Percentiles rank a stretch among this genome's conserved stretches.
Evolutionary conservation across 37 sponge, comb jelly and placozoan genomes (phyloP).

Genomic region (Petrosia ficiformis): DNA sequence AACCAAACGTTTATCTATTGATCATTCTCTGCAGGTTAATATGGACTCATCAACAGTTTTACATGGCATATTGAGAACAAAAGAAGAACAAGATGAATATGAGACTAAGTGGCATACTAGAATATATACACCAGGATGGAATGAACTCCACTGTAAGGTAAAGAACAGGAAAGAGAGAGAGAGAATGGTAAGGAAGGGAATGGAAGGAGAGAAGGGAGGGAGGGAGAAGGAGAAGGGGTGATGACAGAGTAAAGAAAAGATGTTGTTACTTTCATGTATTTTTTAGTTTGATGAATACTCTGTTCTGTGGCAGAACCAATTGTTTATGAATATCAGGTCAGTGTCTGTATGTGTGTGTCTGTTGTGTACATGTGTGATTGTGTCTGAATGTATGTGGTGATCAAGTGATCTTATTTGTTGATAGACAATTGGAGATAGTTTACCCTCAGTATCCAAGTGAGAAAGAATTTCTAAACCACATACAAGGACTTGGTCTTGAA

Average conservation of each 20-base stretch:
- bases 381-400: neutral
- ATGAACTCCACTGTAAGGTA: constrained; percentile 38
- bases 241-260: too few relatives aligned
- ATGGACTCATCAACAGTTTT: neutral
- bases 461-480: constrained; percentile 53
- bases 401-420: neutral
- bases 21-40: too few relatives aligned
- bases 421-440: constrained; percentile 33
- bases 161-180: too few relatives aligned
- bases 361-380: too few relatives aligned
- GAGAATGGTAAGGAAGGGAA: too few relatives aligned
- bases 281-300: constrained; percentile 39
- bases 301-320: constrained; percentile 23
- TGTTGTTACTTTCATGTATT: neutral
- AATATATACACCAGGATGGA: constrained; percentile 50
- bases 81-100: constrained; percentile 49
- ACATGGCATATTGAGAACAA: constrained; percentile 22
- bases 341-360: too few relatives aligned
- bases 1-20: too few relatives aligned
- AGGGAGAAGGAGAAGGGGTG: too few relatives aligned
- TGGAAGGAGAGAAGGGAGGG: too few relatives aligned
- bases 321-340: constrained; percentile 50
- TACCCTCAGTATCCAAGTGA: constrained; percentile 72
- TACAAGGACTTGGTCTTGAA: constrained; percentile 1
- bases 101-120: constrained; percentile 66